Evolutionary conservation across 2,888 invertebrate genomes (phyloP).

Genomic region (Chrysolina americana): DNA sequence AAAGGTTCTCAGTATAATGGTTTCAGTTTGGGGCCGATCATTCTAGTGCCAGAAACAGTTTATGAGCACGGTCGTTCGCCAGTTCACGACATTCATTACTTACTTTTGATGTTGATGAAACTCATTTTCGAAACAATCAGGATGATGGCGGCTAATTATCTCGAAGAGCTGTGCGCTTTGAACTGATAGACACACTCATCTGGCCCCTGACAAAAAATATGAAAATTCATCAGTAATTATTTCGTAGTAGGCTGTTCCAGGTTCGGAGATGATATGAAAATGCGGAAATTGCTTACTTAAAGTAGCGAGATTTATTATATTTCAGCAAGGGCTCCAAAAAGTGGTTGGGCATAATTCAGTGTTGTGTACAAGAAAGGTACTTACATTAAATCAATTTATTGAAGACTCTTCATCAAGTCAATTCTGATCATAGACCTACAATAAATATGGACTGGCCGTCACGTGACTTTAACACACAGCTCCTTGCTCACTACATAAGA

Average conservation of each 20-base stretch:
- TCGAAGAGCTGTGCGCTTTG: neutral
- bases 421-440: too few relatives aligned
- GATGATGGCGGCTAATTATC: neutral
- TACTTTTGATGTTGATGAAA: conserved; percentile 12
- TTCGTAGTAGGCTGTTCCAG: neutral
- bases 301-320: too few relatives aligned
- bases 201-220: neutral
- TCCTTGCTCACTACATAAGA: too few relatives aligned
- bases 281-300: too few relatives aligned
- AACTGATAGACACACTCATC: neutral
- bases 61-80: neutral
- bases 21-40: conserved; percentile 9
- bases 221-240: neutral
- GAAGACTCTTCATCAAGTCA: too few relatives aligned
- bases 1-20: conserved; percentile 16
- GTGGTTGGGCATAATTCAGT: too few relatives aligned
- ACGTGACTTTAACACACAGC: too few relatives aligned
- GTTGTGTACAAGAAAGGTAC: too few relatives aligned
- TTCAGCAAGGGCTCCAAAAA: too few relatives aligned
- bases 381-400: too few relatives aligned
- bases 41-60: conserved; percentile 7
- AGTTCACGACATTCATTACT: conserved; percentile 5
- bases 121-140: conserved; percentile 12
- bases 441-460: too few relatives aligned
- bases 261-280: neutral